phyloP scores from a whole-genome alignment of 2,113 vertebrate genomes.

The Sula dactylatra region DNA sequence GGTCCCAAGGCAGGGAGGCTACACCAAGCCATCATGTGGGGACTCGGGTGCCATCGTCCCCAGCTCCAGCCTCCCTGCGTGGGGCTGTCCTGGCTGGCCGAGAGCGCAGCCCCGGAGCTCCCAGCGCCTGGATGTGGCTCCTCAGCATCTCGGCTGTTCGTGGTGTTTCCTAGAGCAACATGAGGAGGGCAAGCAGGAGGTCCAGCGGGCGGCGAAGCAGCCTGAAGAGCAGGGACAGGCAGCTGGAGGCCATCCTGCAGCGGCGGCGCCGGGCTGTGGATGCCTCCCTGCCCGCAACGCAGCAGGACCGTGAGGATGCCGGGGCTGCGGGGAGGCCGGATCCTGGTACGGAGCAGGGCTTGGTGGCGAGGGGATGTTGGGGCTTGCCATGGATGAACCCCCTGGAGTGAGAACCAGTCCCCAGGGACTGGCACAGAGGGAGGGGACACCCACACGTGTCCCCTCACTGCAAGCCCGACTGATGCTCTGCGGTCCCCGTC shows the following conservation, averaged over 20 bases:
- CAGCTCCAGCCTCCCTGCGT: not conserved
- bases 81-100: too few relatives aligned
- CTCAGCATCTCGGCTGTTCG: not conserved
- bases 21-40: too few relatives aligned
- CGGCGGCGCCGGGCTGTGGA: conserved; percentile 71
- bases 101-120: not conserved
- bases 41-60: not conserved
- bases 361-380: not conserved
- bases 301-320: not conserved
- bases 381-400: not conserved
- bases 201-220: conserved; percentile 17
- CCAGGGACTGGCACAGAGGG: not conserved
- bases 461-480: fast-evolving
- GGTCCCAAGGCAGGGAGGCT: too few relatives aligned
- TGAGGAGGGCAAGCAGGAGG: conserved; percentile 25
- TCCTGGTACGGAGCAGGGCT: not conserved
- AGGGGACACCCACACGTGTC: not conserved
- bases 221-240: conserved; percentile 49
- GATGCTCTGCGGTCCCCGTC: not conserved
- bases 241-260: conserved; percentile 77
- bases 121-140: not conserved
- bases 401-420: fast-evolving
- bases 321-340: not conserved
- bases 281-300: not conserved
- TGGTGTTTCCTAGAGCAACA: conserved; percentile 5